These are phyloP conservation scores for Falco peregrinus DNA, from an alignment of 2,797 vertebrate genomes.

Conservation along the genomic window DNA sequence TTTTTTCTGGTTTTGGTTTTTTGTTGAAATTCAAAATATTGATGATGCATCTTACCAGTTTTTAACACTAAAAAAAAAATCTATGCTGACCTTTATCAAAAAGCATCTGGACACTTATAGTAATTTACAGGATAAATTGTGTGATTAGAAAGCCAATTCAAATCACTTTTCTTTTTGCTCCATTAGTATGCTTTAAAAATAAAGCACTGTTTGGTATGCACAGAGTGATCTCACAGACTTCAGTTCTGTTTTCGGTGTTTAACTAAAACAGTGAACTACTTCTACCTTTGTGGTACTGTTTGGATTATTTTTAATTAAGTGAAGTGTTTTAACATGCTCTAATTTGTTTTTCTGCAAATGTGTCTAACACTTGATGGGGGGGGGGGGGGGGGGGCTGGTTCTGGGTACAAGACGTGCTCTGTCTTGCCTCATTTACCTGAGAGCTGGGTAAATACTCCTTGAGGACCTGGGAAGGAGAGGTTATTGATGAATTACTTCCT, in stretches of 20 bases:
- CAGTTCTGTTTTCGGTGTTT: neutral
- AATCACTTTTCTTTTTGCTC: neutral
- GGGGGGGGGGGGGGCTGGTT: neutral
- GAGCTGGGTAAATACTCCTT: neutral
- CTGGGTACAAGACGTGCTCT: neutral
- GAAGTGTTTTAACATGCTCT: conserved; percentile 36
- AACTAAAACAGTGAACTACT: conserved; percentile 36
- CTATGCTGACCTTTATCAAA: neutral
- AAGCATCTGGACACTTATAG: neutral
- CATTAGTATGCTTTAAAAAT: neutral
- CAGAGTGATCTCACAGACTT: neutral
- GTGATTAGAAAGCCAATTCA: neutral
- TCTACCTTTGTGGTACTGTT: conserved; percentile 37
- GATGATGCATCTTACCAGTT: neutral
- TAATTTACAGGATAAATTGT: neutral
- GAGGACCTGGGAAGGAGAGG: neutral
- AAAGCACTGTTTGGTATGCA: neutral
- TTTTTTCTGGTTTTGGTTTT: neutral
- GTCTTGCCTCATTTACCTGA: conserved; percentile 20
- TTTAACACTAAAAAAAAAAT: neutral
- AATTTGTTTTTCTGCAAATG: conserved; percentile 18
- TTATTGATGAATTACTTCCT: conserved; percentile 13
- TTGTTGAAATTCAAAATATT: neutral
- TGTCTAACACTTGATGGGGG: neutral
- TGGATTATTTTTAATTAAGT: conserved; percentile 48